Conservation (phyloP, 2,797 vertebrate species). For the Hypotaenidia philippensis region DNA sequence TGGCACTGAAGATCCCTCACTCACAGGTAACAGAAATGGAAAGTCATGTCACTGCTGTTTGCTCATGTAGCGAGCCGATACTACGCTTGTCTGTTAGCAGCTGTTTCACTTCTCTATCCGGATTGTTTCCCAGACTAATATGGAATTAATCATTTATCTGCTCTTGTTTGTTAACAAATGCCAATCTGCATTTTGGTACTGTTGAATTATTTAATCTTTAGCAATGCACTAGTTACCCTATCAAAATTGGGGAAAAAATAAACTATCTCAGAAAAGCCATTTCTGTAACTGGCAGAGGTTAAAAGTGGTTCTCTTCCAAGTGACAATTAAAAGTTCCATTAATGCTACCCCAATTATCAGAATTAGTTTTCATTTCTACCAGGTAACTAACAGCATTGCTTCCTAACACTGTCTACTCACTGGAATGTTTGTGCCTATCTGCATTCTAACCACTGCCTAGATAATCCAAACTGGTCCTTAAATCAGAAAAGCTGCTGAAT, state of each 20-base stretch:
- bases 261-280: not conserved
- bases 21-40: slow-evolving; percentile 82
- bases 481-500: slow-evolving; percentile 33
- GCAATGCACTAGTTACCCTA: not conserved
- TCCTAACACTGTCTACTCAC: not conserved
- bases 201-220: not conserved
- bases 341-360: not conserved
- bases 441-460: slow-evolving; percentile 1
- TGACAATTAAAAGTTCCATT: not conserved
- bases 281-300: not conserved
- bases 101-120: not conserved
- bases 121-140: slow-evolving; percentile 17
- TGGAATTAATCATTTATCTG: not conserved
- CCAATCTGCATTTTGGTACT: not conserved
- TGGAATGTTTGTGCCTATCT: not conserved
- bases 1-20: slow-evolving; percentile 77
- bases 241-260: not conserved
- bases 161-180: not conserved
- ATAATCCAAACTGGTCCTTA: slow-evolving; percentile 55
- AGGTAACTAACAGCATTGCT: slow-evolving; percentile 21
- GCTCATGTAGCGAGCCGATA: slow-evolving; percentile 73
- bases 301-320: not conserved
- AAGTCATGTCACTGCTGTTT: slow-evolving; percentile 81
- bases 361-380: not conserved
- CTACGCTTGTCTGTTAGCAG: not conserved